Evolutionary conservation across 2,797 vertebrate genomes (phyloP).

Genomic region (Trematomus bernacchii): DNA sequence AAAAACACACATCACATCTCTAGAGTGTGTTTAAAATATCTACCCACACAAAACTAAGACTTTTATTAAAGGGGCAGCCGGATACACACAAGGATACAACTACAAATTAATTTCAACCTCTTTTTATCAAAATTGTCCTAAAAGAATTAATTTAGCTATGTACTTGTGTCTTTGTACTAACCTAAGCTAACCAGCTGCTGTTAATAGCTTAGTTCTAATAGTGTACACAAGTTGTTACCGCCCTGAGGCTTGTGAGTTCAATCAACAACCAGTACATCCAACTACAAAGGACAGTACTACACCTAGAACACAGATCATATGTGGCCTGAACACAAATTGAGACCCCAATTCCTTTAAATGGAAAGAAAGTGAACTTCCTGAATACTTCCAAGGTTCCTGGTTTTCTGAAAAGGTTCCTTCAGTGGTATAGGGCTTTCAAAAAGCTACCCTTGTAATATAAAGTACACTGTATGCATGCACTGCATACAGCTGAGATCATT

Average conservation of each 20-base stretch:
- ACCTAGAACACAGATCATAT: too few relatives aligned
- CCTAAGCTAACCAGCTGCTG: background rate
- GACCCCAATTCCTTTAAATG: background rate
- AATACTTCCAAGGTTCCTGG: background rate
- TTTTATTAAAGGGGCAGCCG: slow-evolving; percentile 1
- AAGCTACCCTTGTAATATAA: background rate
- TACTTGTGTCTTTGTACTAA: too few relatives aligned
- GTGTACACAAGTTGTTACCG: background rate
- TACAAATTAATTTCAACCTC: background rate
- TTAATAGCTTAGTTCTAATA: background rate
- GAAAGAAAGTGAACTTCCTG: background rate
- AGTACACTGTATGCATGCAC: background rate
- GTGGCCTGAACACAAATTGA: background rate
- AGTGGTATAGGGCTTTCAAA: background rate
- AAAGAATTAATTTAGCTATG: background rate
- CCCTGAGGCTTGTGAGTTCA: background rate
- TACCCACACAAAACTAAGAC: slow-evolving; percentile 28
- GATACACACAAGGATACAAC: slow-evolving; percentile 12
- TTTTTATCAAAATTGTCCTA: background rate
- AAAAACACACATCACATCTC: slow-evolving; percentile 15
- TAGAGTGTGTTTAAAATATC: slow-evolving; percentile 23
- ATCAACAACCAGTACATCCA: background rate
- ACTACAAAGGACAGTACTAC: too few relatives aligned
- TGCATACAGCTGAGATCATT: slow-evolving; percentile 18
- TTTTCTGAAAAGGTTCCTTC: background rate